These are phyloP conservation scores for Lepidochrysops patricia DNA, from an alignment of 2,888 invertebrate species.

Conservation along the genomic window DNA sequence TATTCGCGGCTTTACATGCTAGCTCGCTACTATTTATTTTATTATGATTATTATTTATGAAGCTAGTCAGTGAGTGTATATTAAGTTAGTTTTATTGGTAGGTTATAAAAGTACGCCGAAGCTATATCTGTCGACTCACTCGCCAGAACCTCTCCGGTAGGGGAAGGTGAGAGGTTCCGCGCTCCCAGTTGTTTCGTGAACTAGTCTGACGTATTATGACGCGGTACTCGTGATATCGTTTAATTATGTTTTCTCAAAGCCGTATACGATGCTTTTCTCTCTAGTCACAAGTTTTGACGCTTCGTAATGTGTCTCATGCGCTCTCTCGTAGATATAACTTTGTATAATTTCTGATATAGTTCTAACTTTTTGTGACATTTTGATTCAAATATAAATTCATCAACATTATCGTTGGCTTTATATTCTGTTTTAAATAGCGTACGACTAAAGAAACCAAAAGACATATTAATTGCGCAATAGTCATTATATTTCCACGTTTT, in stretches of 20 bases:
- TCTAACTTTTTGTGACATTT: background rate
- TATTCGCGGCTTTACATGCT: conserved; percentile 38
- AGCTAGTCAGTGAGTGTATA: conserved; percentile 66
- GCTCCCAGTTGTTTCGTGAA: conserved; percentile 1
- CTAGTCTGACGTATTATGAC: conserved; percentile 4
- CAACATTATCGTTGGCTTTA: background rate
- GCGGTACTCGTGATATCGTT: conserved; percentile 36
- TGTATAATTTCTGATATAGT: background rate
- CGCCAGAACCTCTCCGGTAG: background rate
- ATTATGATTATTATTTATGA: conserved; percentile 44
- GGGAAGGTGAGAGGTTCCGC: background rate
- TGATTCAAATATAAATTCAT: background rate
- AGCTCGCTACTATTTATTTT: conserved; percentile 47
- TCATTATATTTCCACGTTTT: background rate
- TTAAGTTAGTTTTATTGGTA: conserved; percentile 36
- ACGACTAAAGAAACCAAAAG: background rate
- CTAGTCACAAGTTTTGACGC: conserved; percentile 56
- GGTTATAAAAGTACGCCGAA: conserved; percentile 6
- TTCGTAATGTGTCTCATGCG: conserved; percentile 32
- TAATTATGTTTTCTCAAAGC: conserved; percentile 44
- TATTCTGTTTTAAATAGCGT: background rate
- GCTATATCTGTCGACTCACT: background rate
- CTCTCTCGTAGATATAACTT: conserved; percentile 13
- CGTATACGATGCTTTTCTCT: conserved; percentile 41
- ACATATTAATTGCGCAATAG: background rate